A percentile compares a stretch with the other conserved stretches of the same genome.
Evolutionary conservation across 2,888 invertebrate species (phyloP).

Genomic region (Andrena minutula): DNA sequence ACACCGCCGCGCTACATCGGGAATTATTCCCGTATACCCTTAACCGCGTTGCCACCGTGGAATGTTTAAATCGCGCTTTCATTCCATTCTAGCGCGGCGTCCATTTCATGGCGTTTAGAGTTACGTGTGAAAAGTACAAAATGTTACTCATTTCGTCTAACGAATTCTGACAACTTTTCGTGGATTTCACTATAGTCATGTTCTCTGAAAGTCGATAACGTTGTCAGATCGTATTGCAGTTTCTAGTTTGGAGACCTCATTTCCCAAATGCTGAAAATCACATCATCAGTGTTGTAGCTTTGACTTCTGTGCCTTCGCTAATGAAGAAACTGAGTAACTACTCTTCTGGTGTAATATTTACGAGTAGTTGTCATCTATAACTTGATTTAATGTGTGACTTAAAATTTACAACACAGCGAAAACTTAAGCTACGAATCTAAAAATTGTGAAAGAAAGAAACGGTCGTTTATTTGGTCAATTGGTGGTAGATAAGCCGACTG

Average conservation of each 20-base stretch:
- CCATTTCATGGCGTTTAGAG: conserved; percentile 36
- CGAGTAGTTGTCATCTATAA: too few species aligned
- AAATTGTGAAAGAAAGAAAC: not conserved
- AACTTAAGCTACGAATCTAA: not conserved
- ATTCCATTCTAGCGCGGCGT: not conserved
- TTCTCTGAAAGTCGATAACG: not conserved
- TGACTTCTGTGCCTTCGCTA: too few species aligned
- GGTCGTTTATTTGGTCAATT: not conserved
- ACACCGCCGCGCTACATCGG: not conserved
- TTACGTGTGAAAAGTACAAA: conserved; percentile 48
- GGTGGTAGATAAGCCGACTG: not conserved
- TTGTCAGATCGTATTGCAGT: not conserved
- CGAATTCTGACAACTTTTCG: not conserved
- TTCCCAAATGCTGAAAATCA: not conserved
- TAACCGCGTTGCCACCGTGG: conserved; percentile 16
- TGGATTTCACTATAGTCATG: conserved; percentile 5
- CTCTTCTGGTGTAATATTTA: too few species aligned
- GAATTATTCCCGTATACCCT: conserved; percentile 27
- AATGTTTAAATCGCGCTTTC: conserved; percentile 37
- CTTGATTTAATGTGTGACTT: too few species aligned
- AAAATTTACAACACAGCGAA: too few species aligned
- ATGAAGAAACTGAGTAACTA: too few species aligned
- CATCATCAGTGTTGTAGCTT: not conserved
- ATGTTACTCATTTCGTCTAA: not conserved
- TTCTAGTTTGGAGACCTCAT: not conserved